Percentiles rank a stretch among this genome's conserved stretches.
phyloP scores from a whole-genome alignment of 2,113 vertebrate species.

The Scartelaos histophorus region DNA sequence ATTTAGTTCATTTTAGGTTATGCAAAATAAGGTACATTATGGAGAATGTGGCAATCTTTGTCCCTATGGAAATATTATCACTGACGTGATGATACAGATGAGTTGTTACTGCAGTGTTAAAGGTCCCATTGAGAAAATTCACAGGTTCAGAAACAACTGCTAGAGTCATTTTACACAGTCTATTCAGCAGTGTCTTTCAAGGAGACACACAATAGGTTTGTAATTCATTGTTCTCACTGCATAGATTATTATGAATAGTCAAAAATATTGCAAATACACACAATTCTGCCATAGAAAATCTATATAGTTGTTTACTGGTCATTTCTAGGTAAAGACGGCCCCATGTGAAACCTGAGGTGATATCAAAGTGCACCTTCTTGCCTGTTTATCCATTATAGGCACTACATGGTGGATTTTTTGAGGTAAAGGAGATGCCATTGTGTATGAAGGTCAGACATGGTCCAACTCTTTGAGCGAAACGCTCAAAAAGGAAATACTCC shows the following conservation, averaged over 20 bases:
- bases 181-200: conserved; percentile 7
- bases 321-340: not conserved
- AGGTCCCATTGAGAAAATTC: conserved; percentile 2
- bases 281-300: no score
- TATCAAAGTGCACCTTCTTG: not conserved
- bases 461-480: not conserved
- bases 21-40: no score
- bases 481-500: not conserved
- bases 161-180: conserved; percentile 6
- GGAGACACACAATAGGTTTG: conserved; percentile 2
- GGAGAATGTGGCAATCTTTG: no score
- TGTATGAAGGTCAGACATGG: not conserved
- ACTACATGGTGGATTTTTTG: not conserved
- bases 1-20: no score
- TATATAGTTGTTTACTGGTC: not conserved
- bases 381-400: not conserved
- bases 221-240: conserved; percentile 17
- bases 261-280: not conserved
- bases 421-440: not conserved
- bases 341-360: not conserved
- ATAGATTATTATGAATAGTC: conserved; percentile 18
- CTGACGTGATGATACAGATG: not conserved
- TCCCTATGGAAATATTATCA: not conserved
- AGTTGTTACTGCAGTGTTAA: conserved; percentile 21
- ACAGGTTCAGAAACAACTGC: conserved; percentile 18